Base-by-base conservation (phyloP, 2,797 vertebrate species). In the Menidia menidia region DNA sequence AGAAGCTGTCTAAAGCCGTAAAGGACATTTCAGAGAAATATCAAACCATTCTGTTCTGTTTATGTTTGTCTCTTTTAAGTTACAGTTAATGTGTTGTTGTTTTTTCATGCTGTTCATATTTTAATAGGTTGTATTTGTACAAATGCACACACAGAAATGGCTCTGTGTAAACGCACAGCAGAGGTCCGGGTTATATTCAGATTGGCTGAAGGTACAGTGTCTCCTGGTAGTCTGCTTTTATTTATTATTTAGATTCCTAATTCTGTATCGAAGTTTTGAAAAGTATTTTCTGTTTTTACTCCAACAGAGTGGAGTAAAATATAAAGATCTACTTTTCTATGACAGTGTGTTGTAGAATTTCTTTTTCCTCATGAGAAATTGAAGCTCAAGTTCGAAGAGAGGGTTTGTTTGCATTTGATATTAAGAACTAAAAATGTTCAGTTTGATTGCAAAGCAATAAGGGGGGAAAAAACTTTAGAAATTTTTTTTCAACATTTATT, bases 241-340 rank as follows among this genome's bases (percentile, higher is more conserved):
- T 77, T 82, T 82, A 74, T 82, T 78, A 35, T 60, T 53, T 67
- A 69, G 41, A 68, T 64, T 68, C 75, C 31, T 32, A 66, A 2
- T 1, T 68, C 47, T 78, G 69, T 64, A 57, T 7, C 59, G 54
- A n/a, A 68, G 18, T 57, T 30, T n/a, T 61, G 45, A 42, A 44
- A 61, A 45, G 15, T 4, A 14, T 60, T 32, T 8, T 43, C 14
- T 52, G 33, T 72, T 81, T 73, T 79, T 75, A 78, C 43, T 61
- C 35, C 52, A 68, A 25, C 54, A 61, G 60, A 65, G 19, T 33
- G 58, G 11, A 78, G 65, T 74, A 35, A 80, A 71, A 67, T 55
- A 74, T 64, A 73, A 75, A 83, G 44, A 73, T 70, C 45, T 78
- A 47, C 25, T 50, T 80, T 83, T 7, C n/a, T 30, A 57, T 60